These are phyloP conservation scores for Tragelaphus scriptus DNA, from an alignment of 2,113 vertebrate genomes.

Conservation along the genomic window DNA sequence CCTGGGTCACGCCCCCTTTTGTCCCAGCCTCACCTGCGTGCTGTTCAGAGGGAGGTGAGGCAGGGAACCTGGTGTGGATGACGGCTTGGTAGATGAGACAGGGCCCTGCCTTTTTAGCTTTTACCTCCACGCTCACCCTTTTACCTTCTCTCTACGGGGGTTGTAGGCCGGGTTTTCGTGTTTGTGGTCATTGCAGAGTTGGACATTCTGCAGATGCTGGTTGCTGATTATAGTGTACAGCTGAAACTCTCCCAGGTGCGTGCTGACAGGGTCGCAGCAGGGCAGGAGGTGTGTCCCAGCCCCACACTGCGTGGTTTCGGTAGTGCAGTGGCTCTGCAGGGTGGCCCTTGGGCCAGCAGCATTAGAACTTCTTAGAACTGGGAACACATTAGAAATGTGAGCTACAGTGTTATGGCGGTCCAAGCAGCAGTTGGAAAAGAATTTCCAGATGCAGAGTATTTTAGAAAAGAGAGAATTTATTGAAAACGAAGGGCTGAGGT, in stretches of 20 bases:
- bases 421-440: not conserved
- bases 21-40: not conserved
- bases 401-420: not conserved
- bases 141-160: not conserved
- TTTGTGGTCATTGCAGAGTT: not conserved
- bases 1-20: not conserved
- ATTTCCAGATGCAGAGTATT: not conserved
- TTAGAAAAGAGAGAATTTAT: not conserved
- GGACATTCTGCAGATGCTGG: not conserved
- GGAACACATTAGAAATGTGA: not conserved
- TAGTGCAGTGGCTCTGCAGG: not conserved
- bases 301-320: not conserved
- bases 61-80: not conserved
- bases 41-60: not conserved
- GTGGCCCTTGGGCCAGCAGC: not conserved
- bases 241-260: not conserved
- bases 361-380: not conserved
- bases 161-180: not conserved
- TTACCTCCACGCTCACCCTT: not conserved
- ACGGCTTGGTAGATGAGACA: not conserved
- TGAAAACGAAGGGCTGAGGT: not conserved
- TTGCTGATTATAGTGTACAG: not conserved
- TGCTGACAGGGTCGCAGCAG: not conserved
- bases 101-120: not conserved
- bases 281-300: not conserved